Conservation (phyloP, 2,888 invertebrate genomes). For the Drosophila vallismaia region DNA sequence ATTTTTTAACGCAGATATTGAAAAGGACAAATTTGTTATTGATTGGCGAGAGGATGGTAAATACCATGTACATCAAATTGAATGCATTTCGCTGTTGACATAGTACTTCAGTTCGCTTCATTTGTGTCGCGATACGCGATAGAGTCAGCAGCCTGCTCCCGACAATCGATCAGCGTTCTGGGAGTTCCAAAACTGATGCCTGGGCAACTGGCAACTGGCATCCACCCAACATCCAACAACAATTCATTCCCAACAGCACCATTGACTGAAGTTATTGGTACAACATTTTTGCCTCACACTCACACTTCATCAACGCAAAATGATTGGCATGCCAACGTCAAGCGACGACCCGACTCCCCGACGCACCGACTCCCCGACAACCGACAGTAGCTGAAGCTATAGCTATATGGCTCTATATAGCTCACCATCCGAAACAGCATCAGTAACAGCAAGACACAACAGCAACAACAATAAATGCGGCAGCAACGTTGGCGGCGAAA, state of each 20-base stretch:
- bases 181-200: constrained; percentile 32
- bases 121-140: constrained; percentile 33
- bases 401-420: constrained; percentile 3
- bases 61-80: constrained; percentile 24
- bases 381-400: constrained; percentile 24
- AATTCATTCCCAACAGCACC: constrained; percentile 9
- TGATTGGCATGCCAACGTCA: constrained; percentile 74
- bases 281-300: constrained; percentile 79
- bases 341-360: constrained; percentile 20
- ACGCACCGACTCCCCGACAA: constrained; percentile 17
- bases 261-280: constrained; percentile 58
- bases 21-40: constrained; percentile 5
- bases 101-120: constrained; percentile 41
- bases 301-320: constrained; percentile 79
- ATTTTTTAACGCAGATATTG: background rate
- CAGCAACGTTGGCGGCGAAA: constrained; percentile 69
- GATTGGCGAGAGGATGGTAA: constrained; percentile 16
- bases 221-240: constrained; percentile 1
- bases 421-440: background rate
- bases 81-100: constrained; percentile 39
- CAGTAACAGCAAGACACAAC: constrained; percentile 7
- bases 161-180: constrained; percentile 55
- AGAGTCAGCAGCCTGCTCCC: constrained; percentile 33
- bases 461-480: constrained; percentile 45
- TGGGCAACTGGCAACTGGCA: constrained; percentile 6